A percentile compares a stretch with the other conserved stretches of the same genome.
phyloP scores from a whole-genome alignment of 2,888 invertebrate genomes.

The Laothoe populi region DNA sequence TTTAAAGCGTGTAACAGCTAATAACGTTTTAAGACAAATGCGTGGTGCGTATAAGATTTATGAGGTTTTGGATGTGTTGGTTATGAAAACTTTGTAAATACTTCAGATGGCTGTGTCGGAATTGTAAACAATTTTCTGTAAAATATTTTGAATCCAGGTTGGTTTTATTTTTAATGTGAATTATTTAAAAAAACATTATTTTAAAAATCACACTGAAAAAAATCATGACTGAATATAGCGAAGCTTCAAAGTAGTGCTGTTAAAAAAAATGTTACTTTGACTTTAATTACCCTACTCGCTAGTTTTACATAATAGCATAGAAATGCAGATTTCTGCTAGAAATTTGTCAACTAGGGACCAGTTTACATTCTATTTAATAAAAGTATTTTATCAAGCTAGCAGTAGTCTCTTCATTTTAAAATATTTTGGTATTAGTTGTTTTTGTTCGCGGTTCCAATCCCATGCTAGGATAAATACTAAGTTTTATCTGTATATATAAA shows the following conservation, averaged over 20 bases:
- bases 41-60: conserved; percentile 2
- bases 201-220: no score
- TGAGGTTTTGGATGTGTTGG: neutral
- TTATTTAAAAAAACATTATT: no score
- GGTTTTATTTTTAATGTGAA: no score
- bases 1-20: neutral
- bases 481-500: no score
- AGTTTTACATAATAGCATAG: neutral
- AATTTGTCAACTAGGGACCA: neutral
- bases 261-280: neutral
- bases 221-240: neutral
- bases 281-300: neutral
- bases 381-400: no score
- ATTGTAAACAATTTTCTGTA: no score
- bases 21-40: conserved; percentile 5
- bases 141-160: no score
- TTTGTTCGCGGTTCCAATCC: no score
- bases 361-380: neutral
- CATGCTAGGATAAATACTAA: no score
- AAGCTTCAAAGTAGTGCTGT: neutral
- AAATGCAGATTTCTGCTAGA: conserved; percentile 2
- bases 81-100: neutral
- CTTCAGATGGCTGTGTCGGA: neutral
- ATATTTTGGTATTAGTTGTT: no score
- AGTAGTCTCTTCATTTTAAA: no score